Conservation (phyloP, 2,113 vertebrate genomes). For the Brachypodius melanocephalos region DNA sequence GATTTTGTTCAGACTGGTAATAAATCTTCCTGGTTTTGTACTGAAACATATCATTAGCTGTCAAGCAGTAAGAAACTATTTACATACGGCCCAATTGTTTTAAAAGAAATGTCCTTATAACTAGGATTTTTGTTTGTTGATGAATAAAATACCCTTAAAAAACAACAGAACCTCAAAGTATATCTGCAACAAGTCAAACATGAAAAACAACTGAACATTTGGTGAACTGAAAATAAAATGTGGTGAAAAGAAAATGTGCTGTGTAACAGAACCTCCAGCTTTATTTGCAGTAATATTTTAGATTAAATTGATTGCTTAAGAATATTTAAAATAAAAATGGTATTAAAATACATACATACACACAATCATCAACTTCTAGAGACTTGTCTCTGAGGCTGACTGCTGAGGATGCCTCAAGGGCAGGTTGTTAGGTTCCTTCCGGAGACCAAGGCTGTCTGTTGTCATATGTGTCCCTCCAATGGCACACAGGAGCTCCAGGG, state of each 20-base stretch:
- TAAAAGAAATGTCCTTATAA: background rate
- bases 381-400: background rate
- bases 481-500: background rate
- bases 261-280: background rate
- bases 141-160: background rate
- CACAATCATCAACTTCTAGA: background rate
- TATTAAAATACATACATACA: background rate
- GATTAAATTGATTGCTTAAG: background rate
- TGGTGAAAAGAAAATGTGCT: background rate
- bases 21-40: background rate
- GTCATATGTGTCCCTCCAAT: accelerated
- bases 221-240: background rate
- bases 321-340: background rate
- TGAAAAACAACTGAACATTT: background rate
- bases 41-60: background rate
- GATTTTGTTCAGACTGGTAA: background rate
- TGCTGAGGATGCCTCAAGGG: background rate
- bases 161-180: accelerated
- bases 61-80: background rate
- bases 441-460: background rate
- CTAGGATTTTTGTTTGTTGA: background rate
- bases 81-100: background rate
- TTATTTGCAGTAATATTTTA: background rate
- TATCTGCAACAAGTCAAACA: background rate
- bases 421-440: background rate